Percentiles rank a stretch among this genome's conserved stretches.
phyloP scores from a whole-genome alignment of 2,797 vertebrate genomes.

The Syndactyla subalaris region DNA sequence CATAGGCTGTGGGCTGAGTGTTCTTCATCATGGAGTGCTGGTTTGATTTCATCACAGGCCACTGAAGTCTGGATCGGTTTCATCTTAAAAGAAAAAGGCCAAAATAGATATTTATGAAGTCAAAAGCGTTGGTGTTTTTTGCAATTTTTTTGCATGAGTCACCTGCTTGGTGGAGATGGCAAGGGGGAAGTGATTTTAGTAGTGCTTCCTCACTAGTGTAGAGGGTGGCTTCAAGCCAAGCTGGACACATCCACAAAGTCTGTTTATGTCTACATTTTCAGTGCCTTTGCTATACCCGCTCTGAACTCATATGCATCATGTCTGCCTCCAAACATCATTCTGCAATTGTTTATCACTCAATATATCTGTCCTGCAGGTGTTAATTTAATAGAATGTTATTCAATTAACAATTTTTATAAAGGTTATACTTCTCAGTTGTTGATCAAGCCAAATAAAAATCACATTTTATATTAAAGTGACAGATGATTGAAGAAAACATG shows the following conservation, averaged over 20 bases:
- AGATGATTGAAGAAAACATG: neutral
- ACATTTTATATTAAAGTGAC: neutral
- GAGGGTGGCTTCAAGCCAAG: neutral
- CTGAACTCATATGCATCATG: accelerated
- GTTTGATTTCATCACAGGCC: neutral
- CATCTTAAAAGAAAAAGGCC: neutral
- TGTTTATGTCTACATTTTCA: neutral
- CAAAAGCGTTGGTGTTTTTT: neutral
- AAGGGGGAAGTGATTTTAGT: neutral
- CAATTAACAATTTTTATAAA: neutral
- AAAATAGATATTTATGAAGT: neutral
- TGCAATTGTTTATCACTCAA: neutral
- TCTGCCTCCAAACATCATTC: neutral
- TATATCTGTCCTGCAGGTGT: neutral
- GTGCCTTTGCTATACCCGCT: neutral
- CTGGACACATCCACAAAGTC: neutral
- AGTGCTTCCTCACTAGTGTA: neutral
- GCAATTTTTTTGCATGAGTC: neutral
- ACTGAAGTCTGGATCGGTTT: neutral
- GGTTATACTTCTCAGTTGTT: neutral
- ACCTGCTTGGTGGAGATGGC: neutral
- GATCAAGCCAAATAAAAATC: neutral
- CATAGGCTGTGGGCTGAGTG: neutral
- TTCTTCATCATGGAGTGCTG: neutral
- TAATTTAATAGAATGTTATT: neutral